Evolutionary conservation across 2,797 vertebrate species (phyloP).

Genomic region (Phataginus tetradactyla): DNA sequence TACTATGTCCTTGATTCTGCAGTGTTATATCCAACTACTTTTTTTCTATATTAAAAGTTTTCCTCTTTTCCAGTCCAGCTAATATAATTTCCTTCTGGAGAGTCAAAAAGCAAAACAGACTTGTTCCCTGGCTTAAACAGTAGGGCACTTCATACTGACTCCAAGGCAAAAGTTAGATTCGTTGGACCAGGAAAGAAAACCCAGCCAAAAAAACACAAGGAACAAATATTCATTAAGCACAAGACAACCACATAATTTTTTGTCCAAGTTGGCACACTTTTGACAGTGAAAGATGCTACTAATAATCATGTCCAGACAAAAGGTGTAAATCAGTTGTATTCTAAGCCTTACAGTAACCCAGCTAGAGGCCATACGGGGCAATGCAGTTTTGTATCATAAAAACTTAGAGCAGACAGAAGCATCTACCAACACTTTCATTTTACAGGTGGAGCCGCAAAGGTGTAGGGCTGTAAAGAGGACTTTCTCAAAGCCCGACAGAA

Average conservation of each 20-base stretch:
- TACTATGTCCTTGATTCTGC: not conserved
- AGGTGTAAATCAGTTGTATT: not conserved
- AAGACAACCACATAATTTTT: not conserved
- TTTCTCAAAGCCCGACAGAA: slow-evolving; percentile 4
- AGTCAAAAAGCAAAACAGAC: not conserved
- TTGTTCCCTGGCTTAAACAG: not conserved
- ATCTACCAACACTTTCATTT: not conserved
- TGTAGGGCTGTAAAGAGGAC: not conserved
- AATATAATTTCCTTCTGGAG: not conserved
- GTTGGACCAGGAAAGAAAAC: not conserved
- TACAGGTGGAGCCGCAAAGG: not conserved
- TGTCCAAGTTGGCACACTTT: not conserved
- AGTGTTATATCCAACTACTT: not conserved
- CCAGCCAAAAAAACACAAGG: not conserved
- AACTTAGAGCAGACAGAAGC: not conserved
- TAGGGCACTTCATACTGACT: not conserved
- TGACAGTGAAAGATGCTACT: not conserved
- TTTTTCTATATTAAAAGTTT: slow-evolving; percentile 17
- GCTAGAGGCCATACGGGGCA: not conserved
- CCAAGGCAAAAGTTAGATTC: not conserved
- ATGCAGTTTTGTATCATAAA: not conserved
- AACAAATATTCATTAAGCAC: not conserved
- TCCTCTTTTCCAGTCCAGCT: not conserved
- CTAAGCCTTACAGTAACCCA: not conserved
- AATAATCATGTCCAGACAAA: not conserved